Evolutionary conservation across 2,888 invertebrate species (phyloP), one percentile per base, ranked within the genome.

Genomic region (Unio delphinus): DNA sequence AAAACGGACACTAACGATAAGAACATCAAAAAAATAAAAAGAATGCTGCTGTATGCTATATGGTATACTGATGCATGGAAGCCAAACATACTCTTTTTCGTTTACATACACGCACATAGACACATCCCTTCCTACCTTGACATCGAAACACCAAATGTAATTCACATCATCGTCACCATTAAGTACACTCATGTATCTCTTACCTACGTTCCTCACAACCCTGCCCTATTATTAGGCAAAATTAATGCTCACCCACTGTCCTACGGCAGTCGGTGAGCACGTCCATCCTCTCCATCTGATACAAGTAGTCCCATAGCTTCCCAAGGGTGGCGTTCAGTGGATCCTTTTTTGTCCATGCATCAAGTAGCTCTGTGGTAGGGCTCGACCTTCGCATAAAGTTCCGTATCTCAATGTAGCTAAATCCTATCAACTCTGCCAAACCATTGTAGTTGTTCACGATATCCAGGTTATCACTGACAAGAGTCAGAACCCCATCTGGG

Each of bases 371-470:
- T 11, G 26, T 45, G 0, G 74, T 79, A 6, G 79, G 76, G 20
- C 70, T 71, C 8, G 45, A 59, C n/a, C 64, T 45, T 23, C 69
- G 23, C 23, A 64, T 67, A 63, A 79, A 70, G 58, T 75, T 75
- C 55, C 69, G 69, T 28, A 79, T 77, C 18, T 70, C 73, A 6
- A 74, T 65, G 62, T 74, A 73, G 15, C 58, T n/a, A 61, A 79
- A 77, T 0, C 76, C 75, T 6, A 73, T 73, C 55, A 79, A 65
- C 63, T 79, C 79, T 0, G 79, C 75, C 57, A 79, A 60, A n/a
- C 79, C 79, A 56, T 68, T 75, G 55, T 65, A 71, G 58, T 75
- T 70, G 61, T 71, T 77, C n/a, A 68, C 73, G 5, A 77, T 62
- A 54, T 77, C 75, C 20, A 69, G 59, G 4, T 70, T 56, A 2